A percentile compares a stretch with the other conserved stretches of the same genome.
Evolutionary conservation across 2,113 vertebrate species (phyloP).

Genomic region (Falco punctatus): DNA sequence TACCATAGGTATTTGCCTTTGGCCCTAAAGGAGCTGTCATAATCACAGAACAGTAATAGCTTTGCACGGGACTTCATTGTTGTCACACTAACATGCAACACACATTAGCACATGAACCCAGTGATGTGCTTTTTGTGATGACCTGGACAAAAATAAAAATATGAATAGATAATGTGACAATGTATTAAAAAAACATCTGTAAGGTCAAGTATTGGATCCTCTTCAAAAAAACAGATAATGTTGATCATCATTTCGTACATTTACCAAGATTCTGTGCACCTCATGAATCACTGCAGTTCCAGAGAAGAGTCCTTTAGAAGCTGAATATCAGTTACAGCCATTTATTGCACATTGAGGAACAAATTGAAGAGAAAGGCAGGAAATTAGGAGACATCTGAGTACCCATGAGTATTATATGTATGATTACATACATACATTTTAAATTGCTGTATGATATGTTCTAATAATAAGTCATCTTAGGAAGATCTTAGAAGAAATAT

Average conservation of each 20-base stretch:
- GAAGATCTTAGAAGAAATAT: neutral
- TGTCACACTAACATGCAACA: neutral
- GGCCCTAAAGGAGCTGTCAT: neutral
- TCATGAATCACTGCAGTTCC: neutral
- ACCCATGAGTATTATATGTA: neutral
- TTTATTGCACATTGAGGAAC: neutral
- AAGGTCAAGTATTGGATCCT: neutral
- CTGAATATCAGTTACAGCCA: neutral
- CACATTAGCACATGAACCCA: neutral
- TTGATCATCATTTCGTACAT: neutral
- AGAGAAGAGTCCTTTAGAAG: neutral
- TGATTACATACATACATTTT: neutral
- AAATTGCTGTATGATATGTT: conserved; percentile 36
- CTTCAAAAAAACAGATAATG: neutral
- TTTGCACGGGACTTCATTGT: neutral
- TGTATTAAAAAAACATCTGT: neutral
- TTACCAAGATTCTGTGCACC: neutral
- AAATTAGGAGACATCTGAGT: neutral
- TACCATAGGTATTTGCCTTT: neutral
- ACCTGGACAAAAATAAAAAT: neutral
- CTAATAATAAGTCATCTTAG: neutral
- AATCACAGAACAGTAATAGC: neutral
- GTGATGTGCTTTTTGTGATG: neutral
- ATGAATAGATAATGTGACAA: neutral
- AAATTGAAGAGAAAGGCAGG: neutral